Evolutionary conservation across 2,797 vertebrate species (phyloP), one percentile per base, ranked within the genome.

Genomic region (Gymnocypris eckloni): DNA sequence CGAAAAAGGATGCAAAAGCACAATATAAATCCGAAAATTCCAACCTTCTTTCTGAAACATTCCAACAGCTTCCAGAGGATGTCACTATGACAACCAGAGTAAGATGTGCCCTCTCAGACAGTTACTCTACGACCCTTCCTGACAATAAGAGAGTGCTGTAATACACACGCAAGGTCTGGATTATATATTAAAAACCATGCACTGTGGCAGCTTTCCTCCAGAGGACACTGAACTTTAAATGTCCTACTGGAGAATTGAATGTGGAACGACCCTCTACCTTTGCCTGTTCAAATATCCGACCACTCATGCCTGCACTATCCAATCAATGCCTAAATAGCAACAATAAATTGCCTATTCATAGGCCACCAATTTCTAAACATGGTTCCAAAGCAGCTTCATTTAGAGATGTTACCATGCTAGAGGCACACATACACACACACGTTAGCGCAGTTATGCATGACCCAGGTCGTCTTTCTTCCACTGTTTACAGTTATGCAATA

Each of bases 261-360:
- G 76, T 66, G 45, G 59, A 79, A 66, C 33, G 43, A 59, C 67
- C 15, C 33, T 61, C 66, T 78, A 43, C 73, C n/a, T 54, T 33
- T 25, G 50, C 39, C 16, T 37, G 83, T 78, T 70, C 37, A 79
- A 43, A 59, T 66, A 59, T 59, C 52, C 37, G 16, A 66, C 25
- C 75, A 61, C 76, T 50, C 67, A 64, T 59, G 59, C 67, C 20
- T 73, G 12, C 59, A 41, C 15, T 45, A n/a, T 71, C 59, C 66
- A 81, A 91, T 92, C 89, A 91, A 91, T 91, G 80, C 20, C 78
- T 83, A 87, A 91, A 88, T 70, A n/a, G 45, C 73, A 87, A 86
- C 89, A 84, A 90, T 84, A 90, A 92, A 93, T 89, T 86, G 86
- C 87, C 88, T 90, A 87, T 92, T 92, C 86, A 91, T 90, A 87